Base-by-base conservation (phyloP, 2,888 invertebrate species). In the Campoplex capitator region DNA sequence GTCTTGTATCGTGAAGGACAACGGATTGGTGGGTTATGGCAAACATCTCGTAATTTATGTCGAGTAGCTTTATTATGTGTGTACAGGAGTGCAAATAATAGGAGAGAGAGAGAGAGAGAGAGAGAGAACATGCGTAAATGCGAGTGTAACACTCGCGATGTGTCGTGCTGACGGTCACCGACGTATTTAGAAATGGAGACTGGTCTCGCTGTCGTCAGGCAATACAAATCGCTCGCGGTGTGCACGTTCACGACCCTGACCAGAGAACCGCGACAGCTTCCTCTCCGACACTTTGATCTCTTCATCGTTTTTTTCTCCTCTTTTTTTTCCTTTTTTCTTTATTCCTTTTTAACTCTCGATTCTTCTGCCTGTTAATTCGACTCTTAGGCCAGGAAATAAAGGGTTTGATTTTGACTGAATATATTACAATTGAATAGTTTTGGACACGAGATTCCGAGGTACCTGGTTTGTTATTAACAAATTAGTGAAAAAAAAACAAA, bases 141-240 rank as follows among this genome's bases (percentile, higher is more conserved):
- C 7, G 78, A 54, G 75, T 83, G 74, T 78, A 62, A 51, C 7
- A 51, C 81, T 62, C 65, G 83, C 23, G 23, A 23, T 23, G 58
- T 83, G 67, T 74, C 79, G 71, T n/a, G 58, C 83, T 84, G 86
- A 84, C 83, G 82, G 88, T 92, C 92, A 92, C 89, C 92, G 91
- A 91, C 91, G 88, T 82, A 90, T 91, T 91, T 92, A 92, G 90
- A 90, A 89, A 88, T 84, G 80, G 78, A 80, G 71, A 68, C 79
- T 85, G 68, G 80, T 70, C 23, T 23, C 79, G 73, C 67, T 67
- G 71, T 79, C 74, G 74, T 83, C 86, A 83, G 76, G 82, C 80
- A 82, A 86, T 70, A 77, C 80, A 77, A 85, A 84, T 80, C 84
- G 84, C 70, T 82, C 67, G 78, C 77, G 78, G 74, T 68, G 65